These are phyloP conservation scores for Ceryle rudis DNA, from an alignment of 2,797 vertebrate species.

Conservation along the genomic window DNA sequence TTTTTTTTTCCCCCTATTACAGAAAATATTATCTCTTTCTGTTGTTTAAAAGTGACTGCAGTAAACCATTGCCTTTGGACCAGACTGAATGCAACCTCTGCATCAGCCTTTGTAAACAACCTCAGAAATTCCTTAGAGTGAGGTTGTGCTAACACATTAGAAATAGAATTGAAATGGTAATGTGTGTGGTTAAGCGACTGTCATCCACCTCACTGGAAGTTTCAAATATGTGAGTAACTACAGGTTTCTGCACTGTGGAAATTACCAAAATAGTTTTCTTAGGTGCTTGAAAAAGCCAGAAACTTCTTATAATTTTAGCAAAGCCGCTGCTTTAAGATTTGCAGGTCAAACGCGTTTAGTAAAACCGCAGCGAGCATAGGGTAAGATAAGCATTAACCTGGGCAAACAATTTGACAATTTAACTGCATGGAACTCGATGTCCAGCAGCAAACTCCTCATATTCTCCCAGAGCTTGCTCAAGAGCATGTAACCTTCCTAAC, in stretches of 20 bases:
- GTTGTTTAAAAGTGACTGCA: not conserved
- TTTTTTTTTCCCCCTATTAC: not conserved
- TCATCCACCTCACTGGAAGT: not conserved
- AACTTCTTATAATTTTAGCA: conserved; percentile 7
- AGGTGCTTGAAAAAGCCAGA: conserved; percentile 25
- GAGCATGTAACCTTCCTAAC: not conserved
- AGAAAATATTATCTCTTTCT: conserved; percentile 15
- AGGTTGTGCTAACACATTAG: conserved; percentile 31
- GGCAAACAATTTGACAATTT: conserved; percentile 36
- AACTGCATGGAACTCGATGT: not conserved
- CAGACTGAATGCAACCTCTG: conserved; percentile 14
- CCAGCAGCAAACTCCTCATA: not conserved
- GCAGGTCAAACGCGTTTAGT: not conserved
- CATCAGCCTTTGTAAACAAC: conserved; percentile 50
- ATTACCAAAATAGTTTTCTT: conserved; percentile 35
- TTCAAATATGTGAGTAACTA: conserved; percentile 59
- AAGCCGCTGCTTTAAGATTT: conserved; percentile 28
- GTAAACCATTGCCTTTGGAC: conserved; percentile 10
- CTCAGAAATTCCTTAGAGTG: conserved; percentile 24
- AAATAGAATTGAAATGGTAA: conserved; percentile 42
- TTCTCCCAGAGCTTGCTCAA: not conserved
- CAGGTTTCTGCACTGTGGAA: conserved; percentile 40
- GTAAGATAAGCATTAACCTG: conserved; percentile 40
- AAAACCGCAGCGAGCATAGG: not conserved
- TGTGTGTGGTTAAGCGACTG: not conserved